A percentile compares a stretch with the other conserved stretches of the same genome.
Evolutionary conservation across 2,797 vertebrate genomes (phyloP).

Genomic region (Xenops minutus): DNA sequence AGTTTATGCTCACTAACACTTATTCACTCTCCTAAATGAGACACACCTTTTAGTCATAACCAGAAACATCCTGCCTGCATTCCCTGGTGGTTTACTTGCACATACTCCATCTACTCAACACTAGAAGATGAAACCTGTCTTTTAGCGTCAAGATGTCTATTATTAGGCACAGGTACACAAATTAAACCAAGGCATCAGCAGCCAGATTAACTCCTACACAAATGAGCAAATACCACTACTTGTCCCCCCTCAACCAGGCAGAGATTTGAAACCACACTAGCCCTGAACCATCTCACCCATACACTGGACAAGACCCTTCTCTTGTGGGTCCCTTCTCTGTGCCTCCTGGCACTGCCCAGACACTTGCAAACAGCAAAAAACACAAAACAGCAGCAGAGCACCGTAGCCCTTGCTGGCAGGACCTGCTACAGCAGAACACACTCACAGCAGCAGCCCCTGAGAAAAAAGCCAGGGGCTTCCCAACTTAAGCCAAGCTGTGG

Average conservation of each 20-base stretch:
- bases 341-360: background rate
- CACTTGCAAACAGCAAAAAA: too few species aligned
- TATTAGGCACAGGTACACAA: background rate
- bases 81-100: background rate
- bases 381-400: background rate
- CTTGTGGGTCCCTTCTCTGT: too few species aligned
- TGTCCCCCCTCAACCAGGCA: background rate
- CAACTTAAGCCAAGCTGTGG: background rate
- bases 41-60: background rate
- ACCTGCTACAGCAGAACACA: background rate
- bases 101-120: background rate
- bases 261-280: background rate
- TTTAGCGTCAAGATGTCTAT: background rate
- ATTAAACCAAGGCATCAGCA: background rate
- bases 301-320: too few species aligned
- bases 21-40: background rate
- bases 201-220: background rate
- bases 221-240: background rate
- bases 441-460: fast-evolving
- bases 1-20: background rate
- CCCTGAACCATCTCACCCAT: background rate
- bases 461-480: background rate
- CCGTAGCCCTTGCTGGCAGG: fast-evolving
- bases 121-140: background rate
- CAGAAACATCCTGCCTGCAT: background rate